Evolutionary conservation across 2,113 vertebrate species (phyloP), one percentile per base, ranked within the genome.

Genomic region (Thunnus maccoyii): DNA sequence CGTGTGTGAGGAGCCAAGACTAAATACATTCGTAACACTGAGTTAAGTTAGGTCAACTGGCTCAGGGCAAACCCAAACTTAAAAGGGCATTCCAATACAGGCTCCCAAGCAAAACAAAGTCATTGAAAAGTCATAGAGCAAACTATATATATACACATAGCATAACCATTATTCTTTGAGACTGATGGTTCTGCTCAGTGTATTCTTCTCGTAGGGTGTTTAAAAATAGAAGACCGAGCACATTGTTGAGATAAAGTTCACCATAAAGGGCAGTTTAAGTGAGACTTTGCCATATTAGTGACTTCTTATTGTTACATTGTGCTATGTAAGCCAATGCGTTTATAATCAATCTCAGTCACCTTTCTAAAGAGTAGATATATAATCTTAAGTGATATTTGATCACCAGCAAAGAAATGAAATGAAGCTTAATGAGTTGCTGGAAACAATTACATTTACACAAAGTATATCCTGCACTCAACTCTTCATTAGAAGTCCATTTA

Each of bases 91-190:
- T 84, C 25, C 27, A 56, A 67, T 71, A 44, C 11, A 30, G 60
- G 54, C 41, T 61, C 50, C n/a, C 13, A 6, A 54, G 25, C 48
- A 62, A 55, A 90, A 88, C 86, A 92, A 92, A 79, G 76, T 65
- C 55, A 78, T 11, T 54, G 58, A 46, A 92, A 92, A 79, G 76
- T 65, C 55, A 78, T 11, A 57, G 58, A 46, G 66, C 68, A 60
- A 25, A 50, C 47, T 51, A 63, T 86, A 87, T 70, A 83, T 83
- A 84, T 84, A 87, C 70, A 83, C 83, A 84, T 87, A 90, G 63
- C 64, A 48, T 22, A 44, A 69, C 32, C 20, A 54, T 62, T 77
- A 66, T 56, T 3, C 44, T 73, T 47, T 46, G 44, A 22, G 9
- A 25, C 46, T 27, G 36, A 67, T 22, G 18, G 82, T 79, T 89